Evolutionary conservation across 2,888 invertebrate genomes (phyloP).

Genomic region (Caprella mutica): DNA sequence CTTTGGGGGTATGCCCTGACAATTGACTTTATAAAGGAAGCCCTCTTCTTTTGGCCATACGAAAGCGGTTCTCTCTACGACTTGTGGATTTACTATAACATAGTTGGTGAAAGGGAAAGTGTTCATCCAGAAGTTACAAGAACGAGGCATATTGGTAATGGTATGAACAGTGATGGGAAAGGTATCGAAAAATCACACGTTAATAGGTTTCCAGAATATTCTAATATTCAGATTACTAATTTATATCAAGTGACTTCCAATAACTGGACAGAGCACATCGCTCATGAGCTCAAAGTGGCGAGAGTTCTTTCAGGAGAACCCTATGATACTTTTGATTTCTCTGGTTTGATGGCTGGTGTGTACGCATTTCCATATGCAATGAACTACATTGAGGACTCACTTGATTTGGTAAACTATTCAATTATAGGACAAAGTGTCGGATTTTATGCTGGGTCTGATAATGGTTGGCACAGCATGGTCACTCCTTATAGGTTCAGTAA

Average conservation of each 20-base stretch:
- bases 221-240: constrained; percentile 12
- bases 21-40: constrained; percentile 19
- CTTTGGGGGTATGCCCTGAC: constrained; percentile 28
- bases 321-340: no score
- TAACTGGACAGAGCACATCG: constrained; percentile 8
- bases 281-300: constrained; percentile 5
- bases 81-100: constrained; percentile 16
- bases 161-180: constrained; percentile 17
- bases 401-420: no score
- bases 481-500: no score
- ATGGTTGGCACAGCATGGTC: no score
- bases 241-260: not conserved
- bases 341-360: no score
- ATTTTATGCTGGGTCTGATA: no score
- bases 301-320: constrained; percentile 17
- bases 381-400: no score
- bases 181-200: constrained; percentile 13
- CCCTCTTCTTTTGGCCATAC: constrained; percentile 16
- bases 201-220: constrained; percentile 1
- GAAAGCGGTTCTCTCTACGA: constrained; percentile 10
- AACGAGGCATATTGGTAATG: constrained; percentile 21
- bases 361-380: no score
- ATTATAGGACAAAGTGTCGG: no score
- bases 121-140: constrained; percentile 22
- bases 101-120: constrained; percentile 15